Base-by-base conservation (phyloP, 2,797 vertebrate genomes). In the Echiichthys vipera region DNA sequence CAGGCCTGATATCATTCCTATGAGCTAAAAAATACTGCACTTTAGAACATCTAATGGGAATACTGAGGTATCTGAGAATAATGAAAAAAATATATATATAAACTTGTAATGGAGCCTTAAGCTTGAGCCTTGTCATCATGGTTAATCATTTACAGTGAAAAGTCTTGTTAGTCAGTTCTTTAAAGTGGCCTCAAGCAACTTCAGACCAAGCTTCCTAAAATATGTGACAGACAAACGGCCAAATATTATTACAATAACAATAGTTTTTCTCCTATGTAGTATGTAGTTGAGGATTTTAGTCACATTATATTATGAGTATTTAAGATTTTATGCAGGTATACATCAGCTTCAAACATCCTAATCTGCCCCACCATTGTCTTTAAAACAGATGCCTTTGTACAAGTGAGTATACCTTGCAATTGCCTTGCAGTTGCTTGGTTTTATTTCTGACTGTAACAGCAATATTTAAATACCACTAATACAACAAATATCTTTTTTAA, bases 1-100 rank as follows among this genome's bases (percentile, higher is more conserved):
- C 24, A 58, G 66, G 49, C 14, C 29, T 49, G 37, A 40, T 61
- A 51, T 43, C n/a, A 27, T 17, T 54, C 51, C 68, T 62, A 20
- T 7, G 2, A 74, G 43, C 17, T 45, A 71, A 65, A n/a, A 66
- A 37, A 55, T 30, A 14, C 37, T 42, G 20, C 8, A 17, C 13
- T 61, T 75, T 24, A 13, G 36, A 55, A 43, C 45, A 57, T 56
- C 43, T 54, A 68, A 51, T 58, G 17, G 57, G 45, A 77, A 71
- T 77, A 81, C 86, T 68, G 54, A 74, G 49, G 40, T 55, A 69
- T 50, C 62, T 63, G 53, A 72, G 51, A 85, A 22, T 67, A 71
- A 74, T 42, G 7, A 36, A 24, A 43, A 27, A 65, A 51, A 58
- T 56, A 63, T 46, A 20, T 34, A 61, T 53, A 22, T 22, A 65